Base-by-base conservation (phyloP, 2,888 invertebrate genomes). In the Psococerastis gibbosa region DNA sequence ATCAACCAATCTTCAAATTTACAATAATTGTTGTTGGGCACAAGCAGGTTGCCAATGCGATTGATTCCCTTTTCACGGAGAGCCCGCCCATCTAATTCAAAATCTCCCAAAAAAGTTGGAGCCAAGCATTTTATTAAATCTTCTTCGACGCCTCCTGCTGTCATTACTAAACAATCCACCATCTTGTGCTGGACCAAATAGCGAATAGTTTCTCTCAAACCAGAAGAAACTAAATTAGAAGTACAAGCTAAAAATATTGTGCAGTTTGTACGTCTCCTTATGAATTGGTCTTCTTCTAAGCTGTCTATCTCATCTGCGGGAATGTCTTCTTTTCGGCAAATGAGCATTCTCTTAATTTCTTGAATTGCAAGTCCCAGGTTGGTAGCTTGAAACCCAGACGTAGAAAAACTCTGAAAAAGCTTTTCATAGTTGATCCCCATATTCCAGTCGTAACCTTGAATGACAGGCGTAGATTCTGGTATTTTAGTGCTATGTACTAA, bases 11-110 rank as follows among this genome's bases (percentile, higher is more conserved):
- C 85, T 62, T 98, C 95, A 65, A 98, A 98, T 52, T 76, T 71
- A 57, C 97, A 97, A 60, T 99, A 99, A 64, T 98, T 98, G 54
- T 91, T 80, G 65, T 99, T 99, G 1, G 98, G 98, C 0, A 97
- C 92, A 41, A 98, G 66, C 34, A 99, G 69, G 64, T 99, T 99
- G 31, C 89, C 88, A 50, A 83, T 85, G 49, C 88, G 66, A 60
- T 94, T 94, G 43, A 94, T 78, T 3, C 91, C 98, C 43, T 78
- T 73, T 11, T 83, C 77, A 43, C 95, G 68, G 15, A 95, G 67
- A 41, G 67, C 64, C 60, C 74, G 75, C 0, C 94, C 95, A 51
- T 75, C 72, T 43, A 94, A 66, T 55, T 76, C 66, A 58, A 95
- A 97, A 55, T 91, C 85, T 0, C 97, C 98, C 42, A 98, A 59